Evolutionary conservation across 1,140 invertebrate species (phyloP).

Genomic region (Drosophila kepulauana): DNA sequence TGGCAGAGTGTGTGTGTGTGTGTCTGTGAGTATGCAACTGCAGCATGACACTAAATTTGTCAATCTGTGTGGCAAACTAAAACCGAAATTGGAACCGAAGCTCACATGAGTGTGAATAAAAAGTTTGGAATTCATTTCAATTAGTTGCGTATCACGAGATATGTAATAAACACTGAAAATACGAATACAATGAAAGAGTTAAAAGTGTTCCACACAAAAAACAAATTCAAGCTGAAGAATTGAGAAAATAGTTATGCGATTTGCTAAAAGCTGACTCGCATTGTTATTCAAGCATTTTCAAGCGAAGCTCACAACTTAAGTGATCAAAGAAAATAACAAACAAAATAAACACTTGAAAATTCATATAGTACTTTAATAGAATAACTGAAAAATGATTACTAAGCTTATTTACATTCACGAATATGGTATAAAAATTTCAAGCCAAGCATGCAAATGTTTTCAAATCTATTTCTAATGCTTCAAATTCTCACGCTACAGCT

Average conservation of each 20-base stretch:
- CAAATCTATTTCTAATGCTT: too few species aligned
- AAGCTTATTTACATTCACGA: too few species aligned
- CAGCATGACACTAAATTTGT: slow-evolving; percentile 56
- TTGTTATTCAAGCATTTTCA: too few species aligned
- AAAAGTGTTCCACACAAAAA: background rate
- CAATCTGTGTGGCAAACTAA: slow-evolving; percentile 27
- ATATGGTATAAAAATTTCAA: too few species aligned
- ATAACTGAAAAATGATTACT: too few species aligned
- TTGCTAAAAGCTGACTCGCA: too few species aligned
- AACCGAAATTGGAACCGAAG: slow-evolving; percentile 8
- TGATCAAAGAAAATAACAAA: too few species aligned
- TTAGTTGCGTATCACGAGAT: slow-evolving; percentile 11
- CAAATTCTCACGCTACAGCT: too few species aligned
- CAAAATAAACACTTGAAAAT: too few species aligned
- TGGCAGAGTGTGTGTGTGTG: slow-evolving; percentile 5
- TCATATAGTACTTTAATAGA: too few species aligned
- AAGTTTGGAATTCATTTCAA: slow-evolving; percentile 41
- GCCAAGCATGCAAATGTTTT: too few species aligned
- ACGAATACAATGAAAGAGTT: background rate
- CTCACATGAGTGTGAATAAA: slow-evolving; percentile 11
- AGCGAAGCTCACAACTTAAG: too few species aligned
- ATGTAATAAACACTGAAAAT: background rate
- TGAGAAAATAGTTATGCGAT: background rate
- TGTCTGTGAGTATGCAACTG: slow-evolving; percentile 16
- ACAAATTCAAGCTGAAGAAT: background rate